phyloP scores from a whole-genome alignment of 2,797 vertebrate species.

The Rhynchonycteris naso region DNA sequence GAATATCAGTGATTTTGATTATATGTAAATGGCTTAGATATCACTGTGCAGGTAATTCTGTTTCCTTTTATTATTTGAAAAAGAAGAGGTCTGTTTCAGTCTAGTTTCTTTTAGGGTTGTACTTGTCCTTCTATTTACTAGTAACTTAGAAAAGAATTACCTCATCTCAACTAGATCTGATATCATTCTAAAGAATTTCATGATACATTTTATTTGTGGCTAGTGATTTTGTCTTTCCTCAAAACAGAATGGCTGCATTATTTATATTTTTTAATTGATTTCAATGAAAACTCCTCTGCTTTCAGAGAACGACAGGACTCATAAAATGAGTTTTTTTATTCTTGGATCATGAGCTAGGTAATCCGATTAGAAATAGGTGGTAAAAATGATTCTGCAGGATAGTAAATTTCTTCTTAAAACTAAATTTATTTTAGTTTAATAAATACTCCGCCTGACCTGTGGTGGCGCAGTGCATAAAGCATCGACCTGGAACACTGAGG shows the following conservation, averaged over 20 bases:
- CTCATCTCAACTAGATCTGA: background rate
- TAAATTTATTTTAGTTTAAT: conserved; percentile 53
- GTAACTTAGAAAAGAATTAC: background rate
- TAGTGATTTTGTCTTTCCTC: conserved; percentile 47
- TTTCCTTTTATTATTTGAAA: conserved; percentile 20
- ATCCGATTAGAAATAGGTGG: conserved; percentile 27
- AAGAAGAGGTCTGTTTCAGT: conserved; percentile 4
- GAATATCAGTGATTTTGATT: conserved; percentile 1
- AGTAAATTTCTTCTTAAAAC: conserved; percentile 7
- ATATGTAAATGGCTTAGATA: background rate
- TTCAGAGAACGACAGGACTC: conserved; percentile 4
- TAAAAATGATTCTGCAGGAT: background rate
- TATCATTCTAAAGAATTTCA: conserved; percentile 34
- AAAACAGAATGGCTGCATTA: conserved; percentile 29
- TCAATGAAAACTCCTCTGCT: conserved; percentile 32
- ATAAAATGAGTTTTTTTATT: conserved; percentile 38
- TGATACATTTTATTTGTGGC: background rate
- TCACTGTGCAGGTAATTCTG: background rate
- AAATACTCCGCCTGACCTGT: background rate
- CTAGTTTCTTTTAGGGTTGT: background rate
- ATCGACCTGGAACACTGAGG: too few species aligned
- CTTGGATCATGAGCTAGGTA: background rate
- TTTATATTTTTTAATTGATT: conserved; percentile 22
- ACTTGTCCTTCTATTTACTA: background rate
- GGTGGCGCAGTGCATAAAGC: too few species aligned